Evolutionary conservation across 2,113 vertebrate genomes (phyloP).

Genomic region (Rhabdornis inornatus): DNA sequence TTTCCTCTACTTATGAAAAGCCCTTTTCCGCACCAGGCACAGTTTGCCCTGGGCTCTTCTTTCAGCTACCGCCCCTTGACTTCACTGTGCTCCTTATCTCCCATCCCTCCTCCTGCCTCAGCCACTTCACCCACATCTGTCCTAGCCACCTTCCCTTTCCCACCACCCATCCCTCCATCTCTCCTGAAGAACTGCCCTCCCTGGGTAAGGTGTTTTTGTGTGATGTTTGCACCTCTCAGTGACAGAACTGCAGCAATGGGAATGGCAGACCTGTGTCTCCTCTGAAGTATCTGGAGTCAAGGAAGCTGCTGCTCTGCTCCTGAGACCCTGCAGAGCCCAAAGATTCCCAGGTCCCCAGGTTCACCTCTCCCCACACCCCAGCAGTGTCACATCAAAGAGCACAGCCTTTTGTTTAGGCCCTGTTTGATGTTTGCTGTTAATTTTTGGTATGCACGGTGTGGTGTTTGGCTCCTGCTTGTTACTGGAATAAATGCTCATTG

Average conservation of each 20-base stretch:
- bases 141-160: not conserved
- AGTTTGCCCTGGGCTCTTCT: not conserved
- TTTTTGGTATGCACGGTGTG: conserved; percentile 53
- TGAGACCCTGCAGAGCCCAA: not conserved
- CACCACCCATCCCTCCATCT: not conserved
- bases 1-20: not conserved
- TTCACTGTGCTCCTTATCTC: not conserved
- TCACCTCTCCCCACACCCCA: not conserved
- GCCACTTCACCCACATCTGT: not conserved
- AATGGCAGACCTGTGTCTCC: fast-evolving
- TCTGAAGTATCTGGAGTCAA: not conserved
- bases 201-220: not conserved
- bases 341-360: not conserved
- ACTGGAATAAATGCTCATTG: conserved; percentile 50
- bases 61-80: not conserved
- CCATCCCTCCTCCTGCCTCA: not conserved
- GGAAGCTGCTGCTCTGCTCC: not conserved
- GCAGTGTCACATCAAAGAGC: not conserved
- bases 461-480: conserved; percentile 1
- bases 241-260: not conserved
- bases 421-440: conserved; percentile 28
- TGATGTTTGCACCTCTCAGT: fast-evolving
- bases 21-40: not conserved
- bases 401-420: conserved; percentile 14
- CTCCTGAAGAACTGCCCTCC: not conserved